These are phyloP conservation scores for Aplochiton taeniatus DNA, from an alignment of 2,797 vertebrate species.

Conservation along the genomic window DNA sequence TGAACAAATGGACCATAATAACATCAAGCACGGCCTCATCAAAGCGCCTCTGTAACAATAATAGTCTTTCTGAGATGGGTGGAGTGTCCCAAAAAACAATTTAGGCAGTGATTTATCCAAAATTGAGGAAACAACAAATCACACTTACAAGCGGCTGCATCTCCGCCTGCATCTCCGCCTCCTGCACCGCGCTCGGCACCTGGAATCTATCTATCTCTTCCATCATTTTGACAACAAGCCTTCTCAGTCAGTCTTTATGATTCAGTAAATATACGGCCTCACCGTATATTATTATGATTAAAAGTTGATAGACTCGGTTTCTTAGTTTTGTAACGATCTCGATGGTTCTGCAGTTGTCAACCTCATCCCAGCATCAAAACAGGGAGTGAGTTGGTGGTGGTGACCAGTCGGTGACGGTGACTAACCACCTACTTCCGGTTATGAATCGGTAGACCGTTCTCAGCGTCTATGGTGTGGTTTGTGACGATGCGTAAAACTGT, in stretches of 20 bases:
- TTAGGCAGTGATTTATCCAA: neutral
- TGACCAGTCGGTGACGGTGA: conserved; percentile 74
- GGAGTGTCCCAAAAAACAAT: neutral
- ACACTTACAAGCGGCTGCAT: conserved; percentile 92
- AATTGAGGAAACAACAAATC: neutral
- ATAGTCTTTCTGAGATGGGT: no score
- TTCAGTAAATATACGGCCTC: neutral
- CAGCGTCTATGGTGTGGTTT: neutral
- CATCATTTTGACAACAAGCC: conserved; percentile 86
- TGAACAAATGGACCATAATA: conserved; percentile 10
- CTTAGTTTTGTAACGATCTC: conserved; percentile 47
- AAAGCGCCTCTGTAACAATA: no score
- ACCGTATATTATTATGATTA: neutral
- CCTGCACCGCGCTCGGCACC: conserved; percentile 87
- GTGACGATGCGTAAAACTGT: neutral
- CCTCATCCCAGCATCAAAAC: conserved; percentile 76
- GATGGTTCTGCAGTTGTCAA: conserved; percentile 55
- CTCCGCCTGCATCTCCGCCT: conserved; percentile 93
- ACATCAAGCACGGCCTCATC: neutral
- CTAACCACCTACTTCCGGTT: conserved; percentile 87
- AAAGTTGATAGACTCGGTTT: neutral
- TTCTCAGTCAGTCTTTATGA: conserved; percentile 20
- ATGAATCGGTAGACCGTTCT: conserved; percentile 55
- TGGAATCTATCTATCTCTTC: conserved; percentile 97
- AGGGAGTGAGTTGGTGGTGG: conserved; percentile 32